Conservation (phyloP, 2,888 invertebrate species). For the Aporophyla lueneburgensis region DNA sequence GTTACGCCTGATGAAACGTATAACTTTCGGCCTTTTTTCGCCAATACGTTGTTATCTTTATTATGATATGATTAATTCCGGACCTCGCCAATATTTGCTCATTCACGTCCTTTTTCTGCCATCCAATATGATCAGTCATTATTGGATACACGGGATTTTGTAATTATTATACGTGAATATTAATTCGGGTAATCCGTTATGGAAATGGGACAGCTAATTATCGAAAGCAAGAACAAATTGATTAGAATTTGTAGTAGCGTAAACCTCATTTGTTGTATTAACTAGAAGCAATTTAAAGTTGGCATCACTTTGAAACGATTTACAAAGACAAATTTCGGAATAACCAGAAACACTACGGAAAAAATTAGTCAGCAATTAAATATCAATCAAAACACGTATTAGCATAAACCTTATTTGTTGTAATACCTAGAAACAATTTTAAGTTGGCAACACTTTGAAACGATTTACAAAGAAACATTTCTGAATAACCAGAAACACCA, state of each 20-base stretch:
- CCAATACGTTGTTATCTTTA: constrained; percentile 39
- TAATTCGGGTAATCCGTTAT: constrained; percentile 35
- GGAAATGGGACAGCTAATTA: constrained; percentile 31
- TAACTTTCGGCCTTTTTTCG: constrained; percentile 68
- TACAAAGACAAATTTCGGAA: neutral
- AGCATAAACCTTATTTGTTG: no score
- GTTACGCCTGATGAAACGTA: constrained; percentile 84
- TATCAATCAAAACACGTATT: constrained; percentile 18
- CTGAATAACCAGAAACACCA: neutral
- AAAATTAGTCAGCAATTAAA: neutral
- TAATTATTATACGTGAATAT: constrained; percentile 42
- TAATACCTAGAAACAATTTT: no score
- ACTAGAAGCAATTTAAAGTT: neutral
- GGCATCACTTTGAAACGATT: no score
- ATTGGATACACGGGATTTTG: constrained; percentile 39
- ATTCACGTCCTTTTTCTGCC: constrained; percentile 29
- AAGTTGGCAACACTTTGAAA: neutral
- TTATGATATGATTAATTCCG: constrained; percentile 53
- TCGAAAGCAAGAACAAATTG: constrained; percentile 21
- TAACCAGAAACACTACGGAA: neutral
- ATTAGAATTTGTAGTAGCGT: constrained; percentile 17
- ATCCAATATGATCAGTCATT: constrained; percentile 38
- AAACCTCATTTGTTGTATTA: neutral
- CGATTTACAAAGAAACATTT: no score
- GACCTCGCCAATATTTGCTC: constrained; percentile 25